A percentile compares a stretch with the other conserved stretches of the same genome.
phyloP scores from a whole-genome alignment of 2,888 invertebrate species.

The Drosophila colorata region DNA sequence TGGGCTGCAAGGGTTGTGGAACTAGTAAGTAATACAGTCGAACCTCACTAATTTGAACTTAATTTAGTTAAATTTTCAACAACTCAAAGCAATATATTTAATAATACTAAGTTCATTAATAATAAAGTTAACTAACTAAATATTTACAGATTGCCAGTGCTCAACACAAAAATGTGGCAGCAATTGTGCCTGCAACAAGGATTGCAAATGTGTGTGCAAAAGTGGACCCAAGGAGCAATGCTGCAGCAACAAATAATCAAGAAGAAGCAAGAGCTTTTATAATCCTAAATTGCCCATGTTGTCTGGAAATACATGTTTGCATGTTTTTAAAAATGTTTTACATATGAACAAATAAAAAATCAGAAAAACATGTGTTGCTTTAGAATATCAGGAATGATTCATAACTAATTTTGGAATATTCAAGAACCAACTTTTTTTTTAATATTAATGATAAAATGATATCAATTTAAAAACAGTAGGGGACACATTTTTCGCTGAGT shows the following conservation, averaged over 20 bases:
- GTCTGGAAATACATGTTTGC: not conserved
- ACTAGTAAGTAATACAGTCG: constrained; percentile 50
- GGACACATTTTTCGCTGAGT: too few species aligned
- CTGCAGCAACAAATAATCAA: constrained; percentile 62
- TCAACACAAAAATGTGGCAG: constrained; percentile 60
- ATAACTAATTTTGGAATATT: too few species aligned
- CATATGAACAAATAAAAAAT: constrained; percentile 9
- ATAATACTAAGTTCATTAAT: too few species aligned
- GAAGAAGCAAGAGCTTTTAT: not conserved
- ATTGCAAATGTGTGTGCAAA: constrained; percentile 71
- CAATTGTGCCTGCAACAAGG: constrained; percentile 65
- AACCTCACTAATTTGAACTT: not conserved
- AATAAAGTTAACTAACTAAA: not conserved
- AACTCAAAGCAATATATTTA: not conserved
- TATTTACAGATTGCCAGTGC: constrained; percentile 63
- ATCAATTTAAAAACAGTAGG: too few species aligned
- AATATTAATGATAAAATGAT: not conserved
- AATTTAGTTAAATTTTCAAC: too few species aligned
- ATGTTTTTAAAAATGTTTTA: not conserved
- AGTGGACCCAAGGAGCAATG: constrained; percentile 69
- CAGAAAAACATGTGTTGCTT: not conserved
- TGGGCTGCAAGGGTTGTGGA: constrained; percentile 71
- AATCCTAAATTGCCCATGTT: constrained; percentile 8
- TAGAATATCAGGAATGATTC: too few species aligned
- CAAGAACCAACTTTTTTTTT: not conserved